Evolutionary conservation across 23 tunicate species (phyloP).

Genomic region (Phallusia fumigata): DNA sequence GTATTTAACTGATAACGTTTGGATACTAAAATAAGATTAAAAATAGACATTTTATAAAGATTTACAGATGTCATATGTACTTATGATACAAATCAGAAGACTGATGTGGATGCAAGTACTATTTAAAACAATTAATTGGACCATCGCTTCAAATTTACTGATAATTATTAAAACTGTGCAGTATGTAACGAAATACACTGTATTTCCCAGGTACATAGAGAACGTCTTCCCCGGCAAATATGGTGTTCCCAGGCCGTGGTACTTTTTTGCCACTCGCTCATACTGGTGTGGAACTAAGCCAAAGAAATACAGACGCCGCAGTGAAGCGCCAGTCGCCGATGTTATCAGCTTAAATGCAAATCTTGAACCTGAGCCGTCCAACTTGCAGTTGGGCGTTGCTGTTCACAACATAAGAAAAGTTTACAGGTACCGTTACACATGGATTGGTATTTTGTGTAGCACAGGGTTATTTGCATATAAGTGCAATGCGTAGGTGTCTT

Average conservation of each 20-base stretch:
- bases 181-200: not conserved
- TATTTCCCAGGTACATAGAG: conserved; percentile 88
- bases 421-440: conserved; percentile 36
- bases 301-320: not conserved
- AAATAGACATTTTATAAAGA: too few relatives aligned
- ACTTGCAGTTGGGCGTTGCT: conserved; percentile 71
- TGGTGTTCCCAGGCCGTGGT: conserved; percentile 94
- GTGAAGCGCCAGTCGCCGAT: not conserved
- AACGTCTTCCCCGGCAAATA: conserved; percentile 88
- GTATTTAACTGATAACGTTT: not conserved
- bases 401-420: conserved; percentile 70
- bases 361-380: conserved; percentile 65
- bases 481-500: too few relatives aligned
- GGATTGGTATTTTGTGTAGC: too few relatives aligned
- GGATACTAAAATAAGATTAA: too few relatives aligned
- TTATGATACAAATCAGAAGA: too few relatives aligned
- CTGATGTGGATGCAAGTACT: too few relatives aligned
- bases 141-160: too few relatives aligned
- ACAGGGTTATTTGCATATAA: too few relatives aligned
- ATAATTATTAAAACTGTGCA: too few relatives aligned
- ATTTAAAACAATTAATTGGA: too few relatives aligned
- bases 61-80: too few relatives aligned
- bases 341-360: not conserved
- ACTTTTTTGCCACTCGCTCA: conserved; percentile 76
- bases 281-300: conserved; percentile 82